A percentile compares a stretch with the other conserved stretches of the same genome.
These are phyloP conservation scores for Metopia argyrocephala DNA, from an alignment of 2,888 invertebrate species.

Conservation along the genomic window DNA sequence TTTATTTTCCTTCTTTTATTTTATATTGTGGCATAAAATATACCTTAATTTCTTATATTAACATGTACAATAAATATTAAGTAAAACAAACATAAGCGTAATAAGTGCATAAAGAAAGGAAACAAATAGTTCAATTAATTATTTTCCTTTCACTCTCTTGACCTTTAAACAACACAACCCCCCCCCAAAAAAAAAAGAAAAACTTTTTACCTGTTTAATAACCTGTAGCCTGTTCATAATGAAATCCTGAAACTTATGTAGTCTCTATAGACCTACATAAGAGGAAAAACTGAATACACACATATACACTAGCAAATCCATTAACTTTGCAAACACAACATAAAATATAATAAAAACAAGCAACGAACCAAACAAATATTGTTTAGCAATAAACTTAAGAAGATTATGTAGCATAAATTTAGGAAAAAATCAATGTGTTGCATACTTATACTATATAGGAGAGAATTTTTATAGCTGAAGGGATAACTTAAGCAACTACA, in stretches of 20 bases:
- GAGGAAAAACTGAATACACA: background rate
- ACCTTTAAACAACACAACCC: background rate
- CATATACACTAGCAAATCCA: conserved; percentile 48
- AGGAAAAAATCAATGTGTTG: conserved; percentile 8
- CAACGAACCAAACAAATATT: conserved; percentile 30
- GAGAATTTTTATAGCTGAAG: background rate
- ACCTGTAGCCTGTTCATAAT: conserved; percentile 30
- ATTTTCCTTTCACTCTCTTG: background rate
- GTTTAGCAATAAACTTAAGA: conserved; percentile 50
- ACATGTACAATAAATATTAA: conserved; percentile 29
- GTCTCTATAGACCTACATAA: background rate
- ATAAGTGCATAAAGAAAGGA: background rate
- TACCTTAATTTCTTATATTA: conserved; percentile 10
- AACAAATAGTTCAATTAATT: conserved; percentile 39
- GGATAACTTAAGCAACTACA: background rate
- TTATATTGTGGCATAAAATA: background rate
- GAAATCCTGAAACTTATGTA: conserved; percentile 9
- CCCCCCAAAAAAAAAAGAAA: conserved; percentile 21
- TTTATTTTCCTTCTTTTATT: background rate
- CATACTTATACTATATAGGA: background rate
- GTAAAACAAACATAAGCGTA: background rate
- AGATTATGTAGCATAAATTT: conserved; percentile 54
- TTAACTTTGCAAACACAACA: conserved; percentile 29
- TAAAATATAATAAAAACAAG: conserved; percentile 12
- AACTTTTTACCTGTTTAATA: conserved; percentile 52